These are phyloP conservation scores for Mamestra brassicae DNA, from an alignment of 2,888 invertebrate species.

Conservation along the genomic window DNA sequence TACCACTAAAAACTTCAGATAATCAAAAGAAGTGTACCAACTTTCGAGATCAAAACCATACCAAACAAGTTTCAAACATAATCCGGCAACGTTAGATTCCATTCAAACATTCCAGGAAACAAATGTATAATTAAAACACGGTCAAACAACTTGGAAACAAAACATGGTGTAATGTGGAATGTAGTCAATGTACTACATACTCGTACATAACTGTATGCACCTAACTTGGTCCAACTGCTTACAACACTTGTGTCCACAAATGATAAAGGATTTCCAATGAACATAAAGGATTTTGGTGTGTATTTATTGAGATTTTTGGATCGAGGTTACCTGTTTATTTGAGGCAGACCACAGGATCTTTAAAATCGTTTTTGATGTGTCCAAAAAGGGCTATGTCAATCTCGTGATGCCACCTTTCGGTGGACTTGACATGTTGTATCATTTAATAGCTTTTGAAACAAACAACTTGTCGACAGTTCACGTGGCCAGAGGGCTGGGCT, in stretches of 20 bases:
- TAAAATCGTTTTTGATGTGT: background rate
- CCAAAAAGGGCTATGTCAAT: background rate
- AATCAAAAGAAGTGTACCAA: conserved; percentile 40
- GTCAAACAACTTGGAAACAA: conserved; percentile 62
- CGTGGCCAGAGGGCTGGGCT: no score
- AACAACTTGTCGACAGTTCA: no score
- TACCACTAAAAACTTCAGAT: conserved; percentile 17
- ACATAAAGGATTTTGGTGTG: conserved; percentile 32
- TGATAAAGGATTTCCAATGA: conserved; percentile 72
- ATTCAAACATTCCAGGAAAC: conserved; percentile 67
- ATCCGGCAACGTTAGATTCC: conserved; percentile 50
- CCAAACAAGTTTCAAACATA: conserved; percentile 46
- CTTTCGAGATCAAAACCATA: conserved; percentile 54
- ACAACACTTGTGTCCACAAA: conserved; percentile 78
- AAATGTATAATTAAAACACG: conserved; percentile 65
- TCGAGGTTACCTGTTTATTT: conserved; percentile 1
- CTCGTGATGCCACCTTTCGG: background rate
- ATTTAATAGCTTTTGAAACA: no score
- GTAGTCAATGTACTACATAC: conserved; percentile 44
- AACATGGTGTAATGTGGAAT: conserved; percentile 70
- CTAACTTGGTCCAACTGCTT: conserved; percentile 65
- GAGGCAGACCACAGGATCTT: background rate
- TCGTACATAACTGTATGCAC: conserved; percentile 52
- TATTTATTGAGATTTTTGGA: conserved; percentile 16
- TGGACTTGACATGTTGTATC: background rate